Base-by-base conservation (phyloP, 2,113 vertebrate species). In the Trachemys scripta region DNA sequence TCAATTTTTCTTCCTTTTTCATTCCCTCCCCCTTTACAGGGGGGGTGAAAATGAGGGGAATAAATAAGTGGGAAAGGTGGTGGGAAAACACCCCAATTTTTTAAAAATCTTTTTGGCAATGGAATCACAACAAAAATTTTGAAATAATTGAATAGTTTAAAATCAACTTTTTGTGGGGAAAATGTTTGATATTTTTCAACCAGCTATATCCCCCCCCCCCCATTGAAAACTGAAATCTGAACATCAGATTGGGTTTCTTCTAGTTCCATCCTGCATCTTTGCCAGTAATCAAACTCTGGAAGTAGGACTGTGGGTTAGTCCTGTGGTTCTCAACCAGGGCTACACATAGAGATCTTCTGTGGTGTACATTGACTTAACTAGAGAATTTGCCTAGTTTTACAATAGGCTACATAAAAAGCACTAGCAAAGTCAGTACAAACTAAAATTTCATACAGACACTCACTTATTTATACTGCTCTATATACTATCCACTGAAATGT, bases 171-270 rank as follows among this genome's bases (percentile, higher is more conserved):
- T 91, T n/a, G 13, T 81, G 83, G 65, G 83, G 82, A 93, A 89
- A 83, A 47, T 90, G 50, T 9, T 3, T 81, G 84, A 12, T 65
- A 53, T 78, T 62, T 25, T 65, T 78, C 84, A 82, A 90, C 85
- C 89, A 96, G 90, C 50, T 38, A 75, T 89, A 50, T 87, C 50
- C 50, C 13, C 50, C 4, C 50, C 12, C 50, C 4, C 13, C 14
- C 50, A 45, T 42, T 5, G 72, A 86, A 84, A 92, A 80, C 94
- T 96, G 95, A 80, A 92, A 94, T 95, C 92, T 12, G 78, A 92
- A n/a, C 56, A 90, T 97, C 92, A 97, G 3, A 0, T 83, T 91
- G 87, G 45, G 83, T 93, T 97, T 85, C 92, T 97, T 97, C 94
- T 92, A 96, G 95, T 97, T 96, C 87, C 57, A 97, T 96, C 90